A percentile compares a stretch with the other conserved stretches of the same genome.
Evolutionary conservation across 2,888 invertebrate species (phyloP).

Genomic region (Spodoptera littoralis): DNA sequence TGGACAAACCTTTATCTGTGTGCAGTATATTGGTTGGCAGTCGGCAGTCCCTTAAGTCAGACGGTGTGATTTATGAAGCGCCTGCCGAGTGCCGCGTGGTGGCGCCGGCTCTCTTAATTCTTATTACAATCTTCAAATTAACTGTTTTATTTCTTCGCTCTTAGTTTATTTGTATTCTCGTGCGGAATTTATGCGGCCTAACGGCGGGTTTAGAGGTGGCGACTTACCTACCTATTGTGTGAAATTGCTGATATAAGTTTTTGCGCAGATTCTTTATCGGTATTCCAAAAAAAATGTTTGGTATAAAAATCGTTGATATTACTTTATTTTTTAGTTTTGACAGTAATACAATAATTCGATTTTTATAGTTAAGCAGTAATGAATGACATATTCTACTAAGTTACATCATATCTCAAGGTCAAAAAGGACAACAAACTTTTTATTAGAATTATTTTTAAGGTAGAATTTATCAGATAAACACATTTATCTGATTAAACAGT

Average conservation of each 20-base stretch:
- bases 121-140: constrained; percentile 68
- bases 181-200: constrained; percentile 50
- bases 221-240: constrained; percentile 29
- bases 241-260: background rate
- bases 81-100: constrained; percentile 55
- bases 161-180: constrained; percentile 49
- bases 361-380: no score
- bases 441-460: no score
- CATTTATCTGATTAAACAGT: no score
- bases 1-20: constrained; percentile 27
- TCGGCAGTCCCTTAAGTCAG: constrained; percentile 56
- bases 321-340: no score
- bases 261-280: background rate
- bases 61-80: constrained; percentile 71
- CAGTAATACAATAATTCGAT: no score
- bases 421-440: no score
- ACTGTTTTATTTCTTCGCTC: constrained; percentile 62
- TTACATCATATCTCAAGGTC: no score
- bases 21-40: constrained; percentile 38
- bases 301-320: background rate
- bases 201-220: constrained; percentile 26
- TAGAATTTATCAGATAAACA: no score
- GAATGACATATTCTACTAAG: no score
- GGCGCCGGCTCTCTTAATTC: constrained; percentile 70
- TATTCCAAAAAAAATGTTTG: background rate